A percentile compares a stretch with the other conserved stretches of the same genome.
These are phyloP conservation scores for Microctenopoma stevenorrisi DNA, from an alignment of 2,797 vertebrate genomes.

Conservation along the genomic window DNA sequence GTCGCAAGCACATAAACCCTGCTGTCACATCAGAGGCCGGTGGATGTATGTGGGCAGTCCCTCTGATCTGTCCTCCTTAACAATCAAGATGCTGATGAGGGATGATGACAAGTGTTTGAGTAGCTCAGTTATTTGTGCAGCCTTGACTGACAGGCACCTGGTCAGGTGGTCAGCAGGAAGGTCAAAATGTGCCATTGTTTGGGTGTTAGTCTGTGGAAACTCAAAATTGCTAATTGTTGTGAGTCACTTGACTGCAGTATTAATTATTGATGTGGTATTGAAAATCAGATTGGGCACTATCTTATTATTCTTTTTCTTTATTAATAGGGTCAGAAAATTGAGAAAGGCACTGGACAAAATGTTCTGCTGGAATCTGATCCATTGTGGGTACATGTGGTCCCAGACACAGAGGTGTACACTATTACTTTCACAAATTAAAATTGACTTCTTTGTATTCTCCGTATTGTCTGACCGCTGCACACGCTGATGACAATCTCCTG, in stretches of 20 bases:
- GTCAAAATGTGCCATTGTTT: conserved; percentile 49
- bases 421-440: conserved; percentile 69
- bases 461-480: conserved; percentile 51
- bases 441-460: conserved; percentile 64
- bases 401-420: conserved; percentile 51
- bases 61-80: conserved; percentile 65
- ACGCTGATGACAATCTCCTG: conserved; percentile 26
- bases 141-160: conserved; percentile 44
- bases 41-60: conserved; percentile 72
- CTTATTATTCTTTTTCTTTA: conserved; percentile 25
- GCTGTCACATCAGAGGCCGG: conserved; percentile 74
- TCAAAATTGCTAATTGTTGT: conserved; percentile 33
- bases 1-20: conserved; percentile 66
- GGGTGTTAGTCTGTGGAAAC: background rate
- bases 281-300: conserved; percentile 24
- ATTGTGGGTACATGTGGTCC: conserved; percentile 48
- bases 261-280: conserved; percentile 40
- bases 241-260: conserved; percentile 8
- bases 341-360: conserved; percentile 59
- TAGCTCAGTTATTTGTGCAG: conserved; percentile 45
- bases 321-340: conserved; percentile 46
- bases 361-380: conserved; percentile 57
- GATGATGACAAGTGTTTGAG: conserved; percentile 74
- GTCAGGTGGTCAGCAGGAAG: conserved; percentile 34
- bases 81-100: conserved; percentile 75